A percentile compares a stretch with the other conserved stretches of the same genome.
Conservation (phyloP, 2,888 invertebrate genomes). For the Ophion ventricosus region DNA sequence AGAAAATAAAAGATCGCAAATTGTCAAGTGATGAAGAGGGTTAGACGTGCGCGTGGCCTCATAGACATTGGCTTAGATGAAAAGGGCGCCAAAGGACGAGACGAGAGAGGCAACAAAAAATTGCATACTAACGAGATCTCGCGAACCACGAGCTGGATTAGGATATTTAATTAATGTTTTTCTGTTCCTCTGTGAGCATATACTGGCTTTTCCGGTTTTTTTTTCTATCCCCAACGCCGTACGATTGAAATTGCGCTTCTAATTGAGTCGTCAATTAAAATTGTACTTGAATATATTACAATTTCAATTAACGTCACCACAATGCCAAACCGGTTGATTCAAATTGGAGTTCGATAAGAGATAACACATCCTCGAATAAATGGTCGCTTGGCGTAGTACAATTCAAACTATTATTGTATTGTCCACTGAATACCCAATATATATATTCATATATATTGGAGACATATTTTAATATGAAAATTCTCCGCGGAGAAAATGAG, state of each 20-base stretch:
- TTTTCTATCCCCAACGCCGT: neutral
- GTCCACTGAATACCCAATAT: too few relatives aligned
- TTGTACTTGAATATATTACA: neutral
- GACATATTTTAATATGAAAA: too few relatives aligned
- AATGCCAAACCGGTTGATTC: too few relatives aligned
- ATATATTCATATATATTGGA: too few relatives aligned
- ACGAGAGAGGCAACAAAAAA: neutral
- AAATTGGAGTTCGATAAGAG: too few relatives aligned
- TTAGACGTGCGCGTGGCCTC: constrained; percentile 42
- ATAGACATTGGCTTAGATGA: neutral
- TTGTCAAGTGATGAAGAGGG: constrained; percentile 58
- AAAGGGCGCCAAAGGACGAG: constrained; percentile 39
- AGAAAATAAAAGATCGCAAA: constrained; percentile 22
- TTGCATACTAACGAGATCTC: constrained; percentile 49
- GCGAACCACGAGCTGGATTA: constrained; percentile 17
- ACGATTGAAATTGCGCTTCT: too few relatives aligned
- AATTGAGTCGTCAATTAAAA: too few relatives aligned
- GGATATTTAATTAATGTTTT: neutral
- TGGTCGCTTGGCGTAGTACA: too few relatives aligned
- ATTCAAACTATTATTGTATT: too few relatives aligned
- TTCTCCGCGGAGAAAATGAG: too few relatives aligned
- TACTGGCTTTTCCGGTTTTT: neutral
- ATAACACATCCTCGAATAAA: too few relatives aligned
- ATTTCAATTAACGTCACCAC: neutral
- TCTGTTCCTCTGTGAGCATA: too few relatives aligned